Evolutionary conservation across 2,797 vertebrate genomes (phyloP), one percentile per base, ranked within the genome.

Genomic region (Triplophysa bombifrons): DNA sequence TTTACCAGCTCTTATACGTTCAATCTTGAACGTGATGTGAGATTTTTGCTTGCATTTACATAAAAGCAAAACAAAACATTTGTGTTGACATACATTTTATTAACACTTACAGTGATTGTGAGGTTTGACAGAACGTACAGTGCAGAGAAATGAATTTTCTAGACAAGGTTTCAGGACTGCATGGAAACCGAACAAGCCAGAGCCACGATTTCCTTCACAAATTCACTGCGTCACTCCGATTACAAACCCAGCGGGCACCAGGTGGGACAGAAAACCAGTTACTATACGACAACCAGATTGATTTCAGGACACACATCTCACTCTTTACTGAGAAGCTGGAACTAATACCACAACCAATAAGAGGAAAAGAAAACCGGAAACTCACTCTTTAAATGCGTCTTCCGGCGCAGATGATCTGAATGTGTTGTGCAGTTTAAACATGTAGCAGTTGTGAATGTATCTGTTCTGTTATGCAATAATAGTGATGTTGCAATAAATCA

Each of bases 91-190:
- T 50, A 64, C 66, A 79, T 12, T 81, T 81, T 85, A 83, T 80
- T 83, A 27, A 71, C 72, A 80, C 71, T 72, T 80, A 84, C 70
- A 72, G 20, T 25, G 68, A 80, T 65, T 82, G 53, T 82, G 72
- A 70, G 63, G 67, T 46, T 85, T 79, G 75, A 81, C 82, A 77
- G 68, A 82, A 83, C 72, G 71, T 56, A 78, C 72, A 63, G 64
- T 75, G 74, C 67, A 76, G 74, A 82, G 71, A 81, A 78, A 64
- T 74, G 56, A 72, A 77, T 86, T 87, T 30, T 86, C 76, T 82
- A 65, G 82, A 81, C 78, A 83, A 80, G 44, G 68, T 85, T 83
- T 83, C 74, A 84, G 58, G 74, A 76, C 56, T 61, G 77, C 84
- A 86, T 68, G 79, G 53, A 80, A 73, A 86, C 51, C 10, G 44